Conservation (phyloP, 2,888 invertebrate species). For the Dryomyza anilis region DNA sequence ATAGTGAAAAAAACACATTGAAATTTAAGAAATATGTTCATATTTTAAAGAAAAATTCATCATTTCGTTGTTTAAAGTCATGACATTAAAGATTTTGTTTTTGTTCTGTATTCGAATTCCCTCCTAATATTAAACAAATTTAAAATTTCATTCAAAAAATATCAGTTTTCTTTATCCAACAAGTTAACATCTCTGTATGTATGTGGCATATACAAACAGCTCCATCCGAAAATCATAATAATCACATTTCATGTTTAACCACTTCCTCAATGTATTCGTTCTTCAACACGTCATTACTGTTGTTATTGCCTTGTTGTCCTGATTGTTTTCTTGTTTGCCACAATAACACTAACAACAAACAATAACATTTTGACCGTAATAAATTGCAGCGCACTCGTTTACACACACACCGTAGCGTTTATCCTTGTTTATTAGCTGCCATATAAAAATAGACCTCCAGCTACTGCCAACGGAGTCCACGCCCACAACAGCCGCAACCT, state of each 20-base stretch:
- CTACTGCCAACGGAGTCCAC: slow-evolving; percentile 1
- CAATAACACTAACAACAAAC: slow-evolving; percentile 36
- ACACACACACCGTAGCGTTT: slow-evolving; percentile 50
- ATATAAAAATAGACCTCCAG: slow-evolving; percentile 24
- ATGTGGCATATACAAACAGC: no score
- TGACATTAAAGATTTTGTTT: no score
- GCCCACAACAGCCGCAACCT: neutral
- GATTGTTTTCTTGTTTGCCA: slow-evolving; percentile 21
- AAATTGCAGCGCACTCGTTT: slow-evolving; percentile 42
- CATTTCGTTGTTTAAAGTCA: no score
- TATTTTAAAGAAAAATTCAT: no score
- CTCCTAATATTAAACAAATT: no score
- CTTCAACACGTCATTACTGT: slow-evolving; percentile 10
- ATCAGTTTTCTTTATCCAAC: no score
- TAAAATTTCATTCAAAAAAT: no score
- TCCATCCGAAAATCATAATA: slow-evolving; percentile 49
- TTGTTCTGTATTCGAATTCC: no score
- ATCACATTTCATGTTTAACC: slow-evolving; percentile 57
- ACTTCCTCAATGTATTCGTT: slow-evolving; percentile 35
- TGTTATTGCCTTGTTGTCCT: slow-evolving; percentile 7
- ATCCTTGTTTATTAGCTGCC: slow-evolving; percentile 33
- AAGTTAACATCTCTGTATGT: no score
- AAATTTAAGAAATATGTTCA: no score
- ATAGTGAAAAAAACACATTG: no score
- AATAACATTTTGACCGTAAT: slow-evolving; percentile 56